These are phyloP conservation scores for Intellagama lesueurii DNA, from an alignment of 2,797 vertebrate species.

Conservation along the genomic window DNA sequence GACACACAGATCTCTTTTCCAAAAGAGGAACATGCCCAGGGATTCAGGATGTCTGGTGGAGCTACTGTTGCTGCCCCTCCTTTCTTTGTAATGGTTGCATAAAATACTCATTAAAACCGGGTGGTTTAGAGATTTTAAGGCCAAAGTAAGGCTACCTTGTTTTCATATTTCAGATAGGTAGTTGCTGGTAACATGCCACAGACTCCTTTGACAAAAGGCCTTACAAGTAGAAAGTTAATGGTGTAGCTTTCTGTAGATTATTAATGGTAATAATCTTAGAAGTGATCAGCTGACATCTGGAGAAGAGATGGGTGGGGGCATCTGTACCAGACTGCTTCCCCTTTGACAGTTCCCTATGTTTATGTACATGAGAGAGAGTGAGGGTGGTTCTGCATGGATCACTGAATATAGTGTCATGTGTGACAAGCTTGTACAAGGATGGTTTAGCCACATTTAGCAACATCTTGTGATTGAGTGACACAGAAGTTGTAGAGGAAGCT, in stretches of 20 bases:
- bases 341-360: neutral
- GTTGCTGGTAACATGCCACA: neutral
- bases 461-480: neutral
- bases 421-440: neutral
- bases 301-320: neutral
- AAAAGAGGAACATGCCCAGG: neutral
- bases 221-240: too few relatives aligned
- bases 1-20: neutral
- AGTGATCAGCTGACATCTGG: neutral
- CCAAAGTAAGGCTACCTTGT: neutral
- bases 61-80: neutral
- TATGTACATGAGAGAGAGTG: neutral
- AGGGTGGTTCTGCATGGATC: neutral
- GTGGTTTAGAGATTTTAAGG: neutral
- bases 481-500: neutral
- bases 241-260: too few relatives aligned
- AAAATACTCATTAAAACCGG: neutral
- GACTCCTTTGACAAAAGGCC: neutral
- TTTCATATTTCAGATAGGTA: neutral
- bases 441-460: neutral
- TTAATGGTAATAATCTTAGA: too few relatives aligned
- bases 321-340: neutral
- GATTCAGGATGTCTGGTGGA: neutral
- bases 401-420: neutral
- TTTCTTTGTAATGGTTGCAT: neutral